Evolutionary conservation across 2,797 vertebrate genomes (phyloP).

Genomic region (Muscicapa comitata): DNA sequence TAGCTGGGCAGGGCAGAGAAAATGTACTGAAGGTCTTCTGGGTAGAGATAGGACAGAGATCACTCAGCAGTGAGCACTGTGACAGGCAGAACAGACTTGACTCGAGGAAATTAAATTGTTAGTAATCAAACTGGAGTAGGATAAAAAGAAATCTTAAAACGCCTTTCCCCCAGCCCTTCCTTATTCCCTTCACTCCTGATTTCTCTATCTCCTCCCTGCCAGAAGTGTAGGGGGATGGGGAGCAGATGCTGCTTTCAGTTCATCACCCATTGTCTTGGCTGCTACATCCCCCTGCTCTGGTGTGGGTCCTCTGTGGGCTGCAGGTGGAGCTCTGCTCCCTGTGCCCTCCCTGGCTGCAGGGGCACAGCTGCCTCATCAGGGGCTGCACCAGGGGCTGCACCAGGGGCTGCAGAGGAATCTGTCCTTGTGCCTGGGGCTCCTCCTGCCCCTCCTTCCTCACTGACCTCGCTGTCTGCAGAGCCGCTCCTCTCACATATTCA

Average conservation of each 20-base stretch:
- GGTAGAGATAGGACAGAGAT: background rate
- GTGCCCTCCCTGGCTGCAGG: background rate
- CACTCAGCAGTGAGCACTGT: background rate
- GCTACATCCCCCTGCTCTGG: too few relatives aligned
- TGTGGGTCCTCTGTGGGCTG: background rate
- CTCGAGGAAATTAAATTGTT: background rate
- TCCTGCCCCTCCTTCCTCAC: background rate
- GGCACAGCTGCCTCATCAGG: background rate
- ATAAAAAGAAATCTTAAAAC: background rate
- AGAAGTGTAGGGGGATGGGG: background rate
- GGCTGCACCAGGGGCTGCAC: background rate
- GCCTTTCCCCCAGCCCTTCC: accelerated
- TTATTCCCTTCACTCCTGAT: background rate
- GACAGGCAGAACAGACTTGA: background rate
- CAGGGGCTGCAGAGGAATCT: background rate
- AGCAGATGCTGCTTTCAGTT: background rate
- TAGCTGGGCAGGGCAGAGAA: background rate
- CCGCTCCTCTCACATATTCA: background rate
- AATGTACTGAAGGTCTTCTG: background rate
- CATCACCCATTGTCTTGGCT: background rate
- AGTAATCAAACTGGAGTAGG: background rate
- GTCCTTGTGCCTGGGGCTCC: accelerated
- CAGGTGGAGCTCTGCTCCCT: background rate
- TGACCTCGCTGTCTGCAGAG: background rate
- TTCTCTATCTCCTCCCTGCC: background rate